Base-by-base conservation (phyloP, 2,113 vertebrate genomes). In the Cephalophus harveyi region DNA sequence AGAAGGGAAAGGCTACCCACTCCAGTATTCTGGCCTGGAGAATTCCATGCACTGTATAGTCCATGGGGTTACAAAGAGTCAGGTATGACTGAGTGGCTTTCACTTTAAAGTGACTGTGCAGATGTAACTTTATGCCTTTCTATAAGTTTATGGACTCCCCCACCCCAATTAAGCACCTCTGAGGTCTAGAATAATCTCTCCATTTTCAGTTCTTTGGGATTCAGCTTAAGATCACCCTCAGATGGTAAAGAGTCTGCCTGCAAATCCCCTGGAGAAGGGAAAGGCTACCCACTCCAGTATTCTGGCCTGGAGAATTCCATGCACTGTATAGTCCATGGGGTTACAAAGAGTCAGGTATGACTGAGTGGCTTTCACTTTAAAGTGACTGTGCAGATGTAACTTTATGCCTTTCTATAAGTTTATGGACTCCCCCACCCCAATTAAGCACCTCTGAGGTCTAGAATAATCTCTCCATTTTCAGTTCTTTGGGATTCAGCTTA, bases 341-440 rank as follows among this genome's bases (percentile, higher is more conserved):
- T 36, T 9, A 0, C 64, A 36, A 71, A 71, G n/a, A 71, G n/a
- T 36, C 2, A 0, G 9, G 8, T 2, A 21, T 19, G 64, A 36
- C 64, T 36, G 64, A 71, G 64, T 0, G 4, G 21, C 64, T 36
- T 67, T 67, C 33, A 67, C 64, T 67, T 67, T 36, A 67, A n/a
- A 82, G 57, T n/a, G 50, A 54, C 48, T 17, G 13, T 28, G 33
- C 46, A 83, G 8, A 48, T 23, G 7, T 36, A 78, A 71, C 50
- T 79, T 43, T 48, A 91, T 67, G 67, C 81, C 30, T 94, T 48
- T 87, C 87, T 81, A 23, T 74, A 84, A 94, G 13, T 91, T 64
- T 93, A 60, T 14, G 23, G 62, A 67, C 15, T 46, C 7, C 7
- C 23, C 25, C 19, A 40, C 1, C 33, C 64, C 50, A 67, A 3